Conservation (phyloP, 2,888 invertebrate genomes). For the Anarsia innoxiella region DNA sequence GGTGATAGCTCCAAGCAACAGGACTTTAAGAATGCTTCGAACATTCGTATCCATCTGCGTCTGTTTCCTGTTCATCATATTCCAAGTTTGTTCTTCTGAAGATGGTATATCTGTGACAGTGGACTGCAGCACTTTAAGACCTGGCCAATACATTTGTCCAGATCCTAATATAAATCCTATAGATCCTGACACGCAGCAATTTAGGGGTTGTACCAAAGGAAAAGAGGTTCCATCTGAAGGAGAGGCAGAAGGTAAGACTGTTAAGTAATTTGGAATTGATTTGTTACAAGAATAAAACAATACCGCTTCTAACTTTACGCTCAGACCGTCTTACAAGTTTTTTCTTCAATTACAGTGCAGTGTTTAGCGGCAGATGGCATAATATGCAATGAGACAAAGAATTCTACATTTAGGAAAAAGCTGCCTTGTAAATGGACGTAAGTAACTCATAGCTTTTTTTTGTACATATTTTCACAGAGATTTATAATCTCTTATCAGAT, state of each 20-base stretch:
- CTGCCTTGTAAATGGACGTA: conserved; percentile 97
- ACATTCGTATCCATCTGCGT: conserved; percentile 19
- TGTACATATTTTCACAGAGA: too few species aligned
- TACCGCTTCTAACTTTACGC: too few species aligned
- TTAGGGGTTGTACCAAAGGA: conserved; percentile 81
- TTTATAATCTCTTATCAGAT: too few species aligned
- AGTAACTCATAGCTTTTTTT: too few species aligned
- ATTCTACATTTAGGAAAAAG: conserved; percentile 86
- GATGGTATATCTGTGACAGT: conserved; percentile 52
- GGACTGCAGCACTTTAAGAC: conserved; percentile 82
- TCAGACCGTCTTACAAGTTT: too few species aligned
- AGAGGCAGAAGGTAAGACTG: conserved; percentile 85
- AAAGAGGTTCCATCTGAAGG: conserved; percentile 77
- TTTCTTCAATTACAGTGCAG: conserved; percentile 69
- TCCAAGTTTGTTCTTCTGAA: conserved; percentile 37
- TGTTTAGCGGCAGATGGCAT: conserved; percentile 90
- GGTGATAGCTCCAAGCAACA: too few species aligned
- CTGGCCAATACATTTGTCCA: conserved; percentile 90
- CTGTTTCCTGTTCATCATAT: conserved; percentile 29
- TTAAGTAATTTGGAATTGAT: too few species aligned
- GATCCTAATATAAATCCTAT: conserved; percentile 85
- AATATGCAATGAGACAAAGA: conserved; percentile 85
- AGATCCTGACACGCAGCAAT: conserved; percentile 92
- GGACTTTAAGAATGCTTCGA: conserved; percentile 12
- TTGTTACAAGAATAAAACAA: too few species aligned